These are phyloP conservation scores for Myocastor coypus DNA, from an alignment of 2,113 vertebrate genomes.

Conservation along the genomic window DNA sequence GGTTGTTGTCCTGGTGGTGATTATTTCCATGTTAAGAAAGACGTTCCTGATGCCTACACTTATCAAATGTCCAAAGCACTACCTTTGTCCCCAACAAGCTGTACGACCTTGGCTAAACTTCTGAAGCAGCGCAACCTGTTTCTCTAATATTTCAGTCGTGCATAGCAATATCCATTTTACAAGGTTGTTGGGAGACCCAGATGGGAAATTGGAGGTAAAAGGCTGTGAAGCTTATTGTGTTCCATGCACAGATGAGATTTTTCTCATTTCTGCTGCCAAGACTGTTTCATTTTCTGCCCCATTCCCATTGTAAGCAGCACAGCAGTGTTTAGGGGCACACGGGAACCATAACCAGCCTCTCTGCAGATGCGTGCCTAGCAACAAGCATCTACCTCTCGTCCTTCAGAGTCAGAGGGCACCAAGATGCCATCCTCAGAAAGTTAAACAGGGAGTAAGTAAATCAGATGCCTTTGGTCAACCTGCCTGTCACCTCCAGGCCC, in stretches of 20 bases:
- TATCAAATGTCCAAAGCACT: neutral
- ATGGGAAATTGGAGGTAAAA: neutral
- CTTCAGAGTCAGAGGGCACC: neutral
- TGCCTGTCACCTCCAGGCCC: neutral
- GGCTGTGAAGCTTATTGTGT: neutral
- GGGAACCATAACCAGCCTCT: neutral
- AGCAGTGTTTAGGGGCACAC: neutral
- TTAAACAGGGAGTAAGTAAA: neutral
- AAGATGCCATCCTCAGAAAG: neutral
- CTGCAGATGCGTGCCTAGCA: neutral
- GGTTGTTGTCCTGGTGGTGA: neutral
- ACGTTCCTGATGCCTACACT: neutral
- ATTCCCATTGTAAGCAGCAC: neutral
- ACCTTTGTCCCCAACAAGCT: neutral
- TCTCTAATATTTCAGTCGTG: neutral
- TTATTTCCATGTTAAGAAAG: neutral
- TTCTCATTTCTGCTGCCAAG: neutral
- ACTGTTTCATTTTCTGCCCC: neutral
- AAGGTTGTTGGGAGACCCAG: neutral
- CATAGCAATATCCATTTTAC: neutral
- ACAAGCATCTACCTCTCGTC: neutral
- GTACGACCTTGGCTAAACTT: neutral
- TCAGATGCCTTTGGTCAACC: neutral
- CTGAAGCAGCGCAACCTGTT: neutral
- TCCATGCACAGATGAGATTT: neutral